Percentiles rank a stretch among this genome's conserved stretches.
Evolutionary conservation across 2,888 invertebrate species (phyloP).

Genomic region (Pherbina coryleti): DNA sequence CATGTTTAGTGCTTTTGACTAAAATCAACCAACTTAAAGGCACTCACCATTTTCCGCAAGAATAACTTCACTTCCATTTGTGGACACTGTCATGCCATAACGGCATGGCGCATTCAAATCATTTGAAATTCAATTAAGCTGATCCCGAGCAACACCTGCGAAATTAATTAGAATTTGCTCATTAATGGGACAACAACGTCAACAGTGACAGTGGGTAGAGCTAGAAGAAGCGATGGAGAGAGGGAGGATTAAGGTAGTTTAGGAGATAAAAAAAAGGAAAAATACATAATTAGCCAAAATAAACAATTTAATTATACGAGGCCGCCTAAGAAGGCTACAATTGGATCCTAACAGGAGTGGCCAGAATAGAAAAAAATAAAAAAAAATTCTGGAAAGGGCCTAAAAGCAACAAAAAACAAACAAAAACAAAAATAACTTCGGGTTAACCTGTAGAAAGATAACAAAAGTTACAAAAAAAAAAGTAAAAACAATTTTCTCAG

Average conservation of each 20-base stretch:
- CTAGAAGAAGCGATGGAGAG: background rate
- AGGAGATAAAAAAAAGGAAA: constrained; percentile 4
- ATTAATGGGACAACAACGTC: constrained; percentile 58
- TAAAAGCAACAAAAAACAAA: background rate
- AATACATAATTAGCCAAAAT: constrained; percentile 44
- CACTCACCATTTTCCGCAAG: background rate
- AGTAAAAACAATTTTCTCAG: background rate
- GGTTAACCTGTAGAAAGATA: background rate
- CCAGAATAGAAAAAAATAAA: background rate
- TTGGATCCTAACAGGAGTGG: background rate
- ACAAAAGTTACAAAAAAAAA: background rate
- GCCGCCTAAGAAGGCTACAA: background rate
- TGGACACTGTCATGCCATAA: background rate
- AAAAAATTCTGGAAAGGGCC: background rate
- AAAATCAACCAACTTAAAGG: background rate
- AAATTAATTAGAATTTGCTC: constrained; percentile 64
- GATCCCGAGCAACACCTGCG: constrained; percentile 63
- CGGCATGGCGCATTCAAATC: constrained; percentile 9
- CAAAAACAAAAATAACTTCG: background rate
- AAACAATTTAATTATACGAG: constrained; percentile 43
- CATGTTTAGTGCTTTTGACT: background rate
- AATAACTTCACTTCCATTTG: background rate
- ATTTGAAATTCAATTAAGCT: constrained; percentile 63
- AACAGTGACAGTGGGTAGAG: constrained; percentile 25
- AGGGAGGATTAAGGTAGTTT: background rate